Percentiles rank a stretch among this genome's conserved stretches.
Evolutionary conservation across 2,797 vertebrate genomes (phyloP).

Genomic region (Anas flavirostris): DNA sequence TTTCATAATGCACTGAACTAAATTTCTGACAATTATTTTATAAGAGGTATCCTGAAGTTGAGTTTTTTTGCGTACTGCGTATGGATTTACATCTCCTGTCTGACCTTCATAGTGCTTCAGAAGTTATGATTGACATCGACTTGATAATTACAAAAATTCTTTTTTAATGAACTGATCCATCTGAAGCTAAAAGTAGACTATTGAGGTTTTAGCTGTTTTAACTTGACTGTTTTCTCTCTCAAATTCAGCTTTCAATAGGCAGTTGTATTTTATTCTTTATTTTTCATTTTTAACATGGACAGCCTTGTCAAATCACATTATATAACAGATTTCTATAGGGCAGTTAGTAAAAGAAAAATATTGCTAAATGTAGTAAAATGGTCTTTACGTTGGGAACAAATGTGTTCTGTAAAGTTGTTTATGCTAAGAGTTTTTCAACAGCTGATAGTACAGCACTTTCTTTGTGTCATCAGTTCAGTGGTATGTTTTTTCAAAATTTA

Average conservation of each 20-base stretch:
- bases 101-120: background rate
- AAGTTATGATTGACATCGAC: background rate
- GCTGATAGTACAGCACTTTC: background rate
- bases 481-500: background rate
- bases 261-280: background rate
- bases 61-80: background rate
- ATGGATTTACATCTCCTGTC: background rate
- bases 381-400: background rate
- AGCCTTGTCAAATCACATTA: background rate
- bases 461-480: slow-evolving; percentile 22
- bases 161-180: background rate
- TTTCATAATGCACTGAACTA: background rate
- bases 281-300: background rate
- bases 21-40: background rate
- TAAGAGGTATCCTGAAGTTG: background rate
- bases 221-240: background rate
- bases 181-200: background rate
- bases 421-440: background rate
- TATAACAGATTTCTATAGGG: background rate
- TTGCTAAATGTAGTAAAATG: background rate
- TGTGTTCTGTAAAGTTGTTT: background rate
- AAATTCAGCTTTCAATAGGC: background rate
- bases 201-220: background rate
- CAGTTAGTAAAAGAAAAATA: background rate
- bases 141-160: background rate